Percentiles rank a stretch among this genome's conserved stretches.
phyloP scores from a whole-genome alignment of 2,797 vertebrate genomes.

The Erpetoichthys calabaricus region DNA sequence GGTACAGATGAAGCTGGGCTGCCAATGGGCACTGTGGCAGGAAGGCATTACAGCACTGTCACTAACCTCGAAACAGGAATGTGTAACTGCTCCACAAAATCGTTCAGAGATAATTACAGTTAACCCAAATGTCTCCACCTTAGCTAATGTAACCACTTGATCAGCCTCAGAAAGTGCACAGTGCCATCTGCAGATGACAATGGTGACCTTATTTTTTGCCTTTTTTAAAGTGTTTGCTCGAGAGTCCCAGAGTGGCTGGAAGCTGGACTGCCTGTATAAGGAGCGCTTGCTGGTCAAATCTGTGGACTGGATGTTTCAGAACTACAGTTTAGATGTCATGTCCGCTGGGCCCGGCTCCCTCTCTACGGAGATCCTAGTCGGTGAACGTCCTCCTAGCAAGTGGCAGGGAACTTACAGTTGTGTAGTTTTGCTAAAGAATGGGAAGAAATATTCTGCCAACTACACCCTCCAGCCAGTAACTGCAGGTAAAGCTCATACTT shows the following conservation, averaged over 20 bases:
- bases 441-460: constrained; percentile 23
- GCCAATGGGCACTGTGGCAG: too few species aligned
- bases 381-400: constrained; percentile 29
- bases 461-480: constrained; percentile 23
- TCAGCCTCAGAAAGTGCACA: too few species aligned
- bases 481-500: constrained; percentile 4
- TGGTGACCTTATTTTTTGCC: too few species aligned
- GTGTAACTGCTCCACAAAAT: too few species aligned
- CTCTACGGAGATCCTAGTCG: constrained; percentile 18
- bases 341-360: constrained; percentile 22
- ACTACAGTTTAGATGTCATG: constrained; percentile 17
- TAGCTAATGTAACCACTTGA: too few species aligned
- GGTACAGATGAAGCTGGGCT: too few species aligned
- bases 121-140: too few species aligned
- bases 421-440: constrained; percentile 34
- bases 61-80: too few species aligned
- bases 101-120: too few species aligned
- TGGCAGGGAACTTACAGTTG: constrained; percentile 51
- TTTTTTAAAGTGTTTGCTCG: too few species aligned
- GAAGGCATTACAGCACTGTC: too few species aligned
- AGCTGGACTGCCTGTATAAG: constrained; percentile 36
- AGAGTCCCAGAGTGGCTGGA: background rate
- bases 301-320: constrained; percentile 34
- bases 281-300: constrained; percentile 25
- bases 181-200: too few species aligned